These are phyloP conservation scores for Eristalinus sepulchralis DNA, from an alignment of 2,888 invertebrate genomes.

Conservation along the genomic window DNA sequence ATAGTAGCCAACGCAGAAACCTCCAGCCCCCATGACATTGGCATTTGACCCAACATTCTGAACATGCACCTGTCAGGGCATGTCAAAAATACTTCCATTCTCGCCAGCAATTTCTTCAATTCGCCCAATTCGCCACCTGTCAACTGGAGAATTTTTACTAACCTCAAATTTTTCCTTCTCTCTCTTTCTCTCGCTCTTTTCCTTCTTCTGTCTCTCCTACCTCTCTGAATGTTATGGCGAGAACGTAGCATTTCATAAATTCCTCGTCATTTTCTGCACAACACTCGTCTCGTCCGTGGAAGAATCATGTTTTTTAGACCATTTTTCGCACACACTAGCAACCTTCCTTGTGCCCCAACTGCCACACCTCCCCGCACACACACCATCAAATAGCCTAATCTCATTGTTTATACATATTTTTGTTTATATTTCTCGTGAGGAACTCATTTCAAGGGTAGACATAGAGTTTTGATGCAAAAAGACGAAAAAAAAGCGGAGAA, in stretches of 20 bases:
- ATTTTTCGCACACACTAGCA: conserved; percentile 45
- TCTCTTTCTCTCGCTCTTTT: conserved; percentile 5
- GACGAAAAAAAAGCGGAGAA: neutral
- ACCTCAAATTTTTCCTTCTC: conserved; percentile 21
- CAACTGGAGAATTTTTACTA: conserved; percentile 28
- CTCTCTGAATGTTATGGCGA: conserved; percentile 26
- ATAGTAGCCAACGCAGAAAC: neutral
- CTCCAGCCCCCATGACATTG: conserved; percentile 21
- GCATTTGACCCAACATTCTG: conserved; percentile 56
- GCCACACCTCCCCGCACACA: neutral
- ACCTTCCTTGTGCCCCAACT: neutral
- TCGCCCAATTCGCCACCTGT: conserved; percentile 44
- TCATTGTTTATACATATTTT: conserved; percentile 50
- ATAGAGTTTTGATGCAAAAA: conserved; percentile 12
- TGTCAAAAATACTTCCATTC: conserved; percentile 26
- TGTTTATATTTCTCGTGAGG: conserved; percentile 26
- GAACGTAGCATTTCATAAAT: conserved; percentile 59
- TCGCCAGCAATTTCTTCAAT: conserved; percentile 14
- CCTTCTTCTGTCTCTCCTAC: neutral
- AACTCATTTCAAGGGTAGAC: conserved; percentile 52
- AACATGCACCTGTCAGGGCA: conserved; percentile 52
- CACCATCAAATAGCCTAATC: conserved; percentile 22
- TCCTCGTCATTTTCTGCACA: conserved; percentile 4
- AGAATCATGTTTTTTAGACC: conserved; percentile 35
- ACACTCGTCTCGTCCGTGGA: neutral